phyloP scores from a whole-genome alignment of 2,797 vertebrate genomes.

The Amblyopsis hoosieri region DNA sequence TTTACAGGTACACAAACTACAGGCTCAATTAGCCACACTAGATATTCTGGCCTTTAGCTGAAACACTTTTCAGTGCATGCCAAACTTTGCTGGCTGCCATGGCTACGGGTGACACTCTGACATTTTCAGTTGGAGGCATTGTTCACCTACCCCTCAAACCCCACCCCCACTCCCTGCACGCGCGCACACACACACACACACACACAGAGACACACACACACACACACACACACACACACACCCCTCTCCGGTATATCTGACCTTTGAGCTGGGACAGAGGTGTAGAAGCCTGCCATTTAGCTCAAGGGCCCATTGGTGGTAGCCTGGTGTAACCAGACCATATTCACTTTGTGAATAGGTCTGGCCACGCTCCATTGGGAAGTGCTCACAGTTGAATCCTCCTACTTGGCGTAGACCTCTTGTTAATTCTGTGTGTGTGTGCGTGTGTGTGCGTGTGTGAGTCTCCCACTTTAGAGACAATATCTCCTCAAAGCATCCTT shows the following conservation, averaged over 20 bases:
- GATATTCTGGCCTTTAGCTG: conserved; percentile 73
- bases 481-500: conserved; percentile 59
- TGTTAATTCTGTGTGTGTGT: conserved; percentile 12
- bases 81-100: conserved; percentile 73
- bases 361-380: too few relatives aligned
- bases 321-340: conserved; percentile 4
- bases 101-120: conserved; percentile 72
- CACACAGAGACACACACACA: too few relatives aligned
- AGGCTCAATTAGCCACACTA: conserved; percentile 61
- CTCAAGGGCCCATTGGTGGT: conserved; percentile 10
- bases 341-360: too few relatives aligned
- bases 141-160: conserved; percentile 49
- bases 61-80: conserved; percentile 52
- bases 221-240: conserved; percentile 31
- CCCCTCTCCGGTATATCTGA: conserved; percentile 61
- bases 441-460: conserved; percentile 15
- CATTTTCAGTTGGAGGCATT: conserved; percentile 70
- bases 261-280: conserved; percentile 66
- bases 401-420: too few relatives aligned
- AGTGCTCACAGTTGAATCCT: too few relatives aligned
- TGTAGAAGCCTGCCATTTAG: conserved; percentile 32
- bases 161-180: background rate
- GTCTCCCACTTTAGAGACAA: conserved; percentile 44
- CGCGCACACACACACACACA: too few relatives aligned
- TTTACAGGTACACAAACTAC: conserved; percentile 27